Evolutionary conservation across 2,113 vertebrate genomes (phyloP).

Genomic region (Petrocephalus zakoni): DNA sequence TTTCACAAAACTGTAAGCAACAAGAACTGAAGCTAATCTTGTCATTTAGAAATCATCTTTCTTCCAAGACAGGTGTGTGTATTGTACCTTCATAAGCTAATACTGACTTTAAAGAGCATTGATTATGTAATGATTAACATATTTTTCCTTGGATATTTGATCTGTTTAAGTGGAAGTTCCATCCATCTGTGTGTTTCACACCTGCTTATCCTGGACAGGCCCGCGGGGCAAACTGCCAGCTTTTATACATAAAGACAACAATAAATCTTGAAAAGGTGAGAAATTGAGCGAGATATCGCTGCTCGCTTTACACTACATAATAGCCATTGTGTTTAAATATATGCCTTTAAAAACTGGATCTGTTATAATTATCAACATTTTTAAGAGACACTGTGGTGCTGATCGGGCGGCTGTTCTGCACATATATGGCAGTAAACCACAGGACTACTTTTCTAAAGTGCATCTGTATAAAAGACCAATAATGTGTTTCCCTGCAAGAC

Average conservation of each 20-base stretch:
- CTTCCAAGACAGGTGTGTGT: not conserved
- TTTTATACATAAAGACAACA: not conserved
- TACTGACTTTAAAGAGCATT: not conserved
- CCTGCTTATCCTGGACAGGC: not conserved
- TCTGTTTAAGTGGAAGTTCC: not conserved
- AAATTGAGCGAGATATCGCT: not conserved
- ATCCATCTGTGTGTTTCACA: not conserved
- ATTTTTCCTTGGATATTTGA: not conserved
- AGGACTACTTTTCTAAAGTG: not conserved
- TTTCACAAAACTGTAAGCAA: slow-evolving; percentile 25
- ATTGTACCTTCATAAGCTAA: not conserved
- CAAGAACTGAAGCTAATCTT: not conserved
- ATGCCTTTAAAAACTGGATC: not conserved
- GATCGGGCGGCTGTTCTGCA: not conserved
- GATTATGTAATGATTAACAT: not conserved
- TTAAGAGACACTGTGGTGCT: not conserved
- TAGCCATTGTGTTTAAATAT: not conserved
- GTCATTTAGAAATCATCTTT: not conserved
- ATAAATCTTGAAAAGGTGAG: not conserved
- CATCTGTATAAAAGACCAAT: not conserved
- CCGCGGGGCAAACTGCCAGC: not conserved
- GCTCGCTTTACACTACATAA: not conserved
- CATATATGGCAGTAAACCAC: not conserved
- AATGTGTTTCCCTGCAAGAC: not conserved
- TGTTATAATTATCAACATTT: slow-evolving; percentile 26